Evolutionary conservation across 2,797 vertebrate species (phyloP).

Genomic region (Atherinosoma microstoma): DNA sequence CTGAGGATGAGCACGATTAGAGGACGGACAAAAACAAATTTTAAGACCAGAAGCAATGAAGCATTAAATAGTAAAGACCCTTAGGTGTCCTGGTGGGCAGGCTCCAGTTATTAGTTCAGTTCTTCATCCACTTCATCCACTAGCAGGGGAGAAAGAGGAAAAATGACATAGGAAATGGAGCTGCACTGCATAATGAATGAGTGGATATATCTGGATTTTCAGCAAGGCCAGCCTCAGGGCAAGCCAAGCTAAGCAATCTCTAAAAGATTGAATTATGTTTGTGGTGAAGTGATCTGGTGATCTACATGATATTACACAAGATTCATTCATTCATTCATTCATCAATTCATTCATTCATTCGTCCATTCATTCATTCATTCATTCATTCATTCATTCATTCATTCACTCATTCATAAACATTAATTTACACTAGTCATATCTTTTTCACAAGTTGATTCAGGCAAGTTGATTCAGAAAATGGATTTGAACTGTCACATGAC

Average conservation of each 20-base stretch:
- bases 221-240: background rate
- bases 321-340: background rate
- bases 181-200: background rate
- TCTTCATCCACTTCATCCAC: background rate
- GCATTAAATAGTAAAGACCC: constrained; percentile 10
- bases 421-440: background rate
- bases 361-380: too few species aligned
- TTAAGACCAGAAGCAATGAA: background rate
- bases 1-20: background rate
- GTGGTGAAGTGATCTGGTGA: too few species aligned
- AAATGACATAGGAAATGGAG: background rate
- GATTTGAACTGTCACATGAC: background rate
- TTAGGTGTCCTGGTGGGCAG: background rate
- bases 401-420: background rate
- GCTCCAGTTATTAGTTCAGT: background rate
- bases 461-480: background rate
- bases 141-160: background rate
- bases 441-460: background rate
- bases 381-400: too few species aligned
- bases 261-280: background rate
- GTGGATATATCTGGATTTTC: background rate
- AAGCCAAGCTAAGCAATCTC: background rate
- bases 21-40: background rate
- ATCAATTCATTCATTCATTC: background rate
- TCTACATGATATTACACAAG: background rate